Base-by-base conservation (phyloP, 2,113 vertebrate species). In the Pavo muticus region DNA sequence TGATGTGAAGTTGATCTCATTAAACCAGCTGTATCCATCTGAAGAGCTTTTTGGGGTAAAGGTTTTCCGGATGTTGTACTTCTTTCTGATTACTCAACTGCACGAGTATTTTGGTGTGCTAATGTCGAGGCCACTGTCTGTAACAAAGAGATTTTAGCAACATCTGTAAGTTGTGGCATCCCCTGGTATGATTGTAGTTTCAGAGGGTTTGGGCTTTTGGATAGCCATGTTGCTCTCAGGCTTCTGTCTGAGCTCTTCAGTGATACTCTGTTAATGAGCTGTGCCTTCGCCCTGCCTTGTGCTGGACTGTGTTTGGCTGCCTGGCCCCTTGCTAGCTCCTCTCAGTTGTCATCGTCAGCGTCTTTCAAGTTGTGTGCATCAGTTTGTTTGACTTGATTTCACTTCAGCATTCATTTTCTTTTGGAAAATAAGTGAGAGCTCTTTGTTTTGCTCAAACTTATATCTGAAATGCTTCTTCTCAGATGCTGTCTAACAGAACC, bases 11-110 rank as follows among this genome's bases (percentile, higher is more conserved):
- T 83, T 83, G 11, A 20, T 85, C 18, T 57, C 77, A 54, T 17
- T 90, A 48, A 79, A 84, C 32, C 35, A 44, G 11, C 20, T 44
- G 30, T 83, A 91, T 57, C 48, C 17, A 24, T 30, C 67, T 32
- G 29, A 87, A 78, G 24, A 72, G 44, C 7, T 64, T 74, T 76
- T 65, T 69, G 14, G 15, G 70, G 39, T 68, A 54, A 3, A 14
- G 2, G 8, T 25, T 73, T 89, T 56, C 23, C 9, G 85, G 65
- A 47, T 29, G 75, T 8, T 57, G 4, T 79, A 19, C 19, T 94
- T 88, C 52, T 6, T 69, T 85, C n/a, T 59, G 48, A 40, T 76
- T 88, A 65, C 45, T 88, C 79, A 79, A 40, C n/a, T 30, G 9
- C 52, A 27, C 0, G 10, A 44, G 2, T 91, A 40, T 87, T 85